Base-by-base conservation (phyloP, 2,797 vertebrate species). In the Pangasius djambal region DNA sequence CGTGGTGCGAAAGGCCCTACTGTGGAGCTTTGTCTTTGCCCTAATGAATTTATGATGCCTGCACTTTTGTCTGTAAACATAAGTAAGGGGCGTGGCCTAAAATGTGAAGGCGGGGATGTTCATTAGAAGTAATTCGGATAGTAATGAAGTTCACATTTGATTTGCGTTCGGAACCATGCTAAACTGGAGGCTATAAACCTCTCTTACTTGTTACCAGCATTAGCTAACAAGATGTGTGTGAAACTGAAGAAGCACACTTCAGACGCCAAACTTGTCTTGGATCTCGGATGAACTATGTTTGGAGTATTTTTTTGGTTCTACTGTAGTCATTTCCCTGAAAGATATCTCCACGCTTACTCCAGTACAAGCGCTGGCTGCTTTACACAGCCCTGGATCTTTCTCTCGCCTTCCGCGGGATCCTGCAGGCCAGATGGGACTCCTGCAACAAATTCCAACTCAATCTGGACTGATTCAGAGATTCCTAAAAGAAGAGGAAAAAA, bases 401-500 rank as follows among this genome's bases (percentile, higher is more conserved):
- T 20, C 20, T 72, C 12, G 10, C 44, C 37, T 44, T 57, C 57
- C 28, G 22, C 5, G 6, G 28, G 44, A 50, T 85, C 65, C 63
- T 69, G 83, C 16, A 69, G n/a, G 44, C 83, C 83, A 85, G 63
- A 69, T 69, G 83, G 0, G n/a, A 85, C 57, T 85, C 63, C 16
- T n/a, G 61, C 13, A 50, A 31, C 70, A 50, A 65, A 67, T 65
- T 83, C 67, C 85, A 88, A 40, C 31, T 18, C 34, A 85, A 83
- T 87, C 83, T 4, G 84, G 20, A 70, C 85, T 74, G 85, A 89
- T 89, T 90, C 85, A 88, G 31, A 78, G 65, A 89, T 84, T 90
- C 89, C 86, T 65, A 12, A 31, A 57, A 34, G 77, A 57, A 79
- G 31, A 55, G 22, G 4, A 28, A 16, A 16, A 50, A 5, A 75